Conservation (phyloP, 2,888 invertebrate species). For the Nomada flava region DNA sequence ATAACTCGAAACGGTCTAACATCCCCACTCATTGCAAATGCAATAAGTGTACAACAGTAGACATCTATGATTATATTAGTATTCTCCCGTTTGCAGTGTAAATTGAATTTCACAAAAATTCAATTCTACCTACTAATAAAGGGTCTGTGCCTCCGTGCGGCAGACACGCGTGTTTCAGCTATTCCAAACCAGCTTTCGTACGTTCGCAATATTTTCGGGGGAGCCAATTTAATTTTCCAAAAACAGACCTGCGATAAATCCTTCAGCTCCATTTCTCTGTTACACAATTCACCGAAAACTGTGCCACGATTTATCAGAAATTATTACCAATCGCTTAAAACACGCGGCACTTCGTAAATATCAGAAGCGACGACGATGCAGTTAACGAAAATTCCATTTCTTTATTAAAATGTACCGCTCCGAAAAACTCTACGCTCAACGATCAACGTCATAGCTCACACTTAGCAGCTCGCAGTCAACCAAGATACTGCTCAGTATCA, state of each 20-base stretch:
- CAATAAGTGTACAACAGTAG: too few relatives aligned
- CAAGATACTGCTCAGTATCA: constrained; percentile 48
- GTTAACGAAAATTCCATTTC: not conserved
- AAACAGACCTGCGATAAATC: not conserved
- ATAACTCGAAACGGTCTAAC: too few relatives aligned
- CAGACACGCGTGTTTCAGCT: too few relatives aligned
- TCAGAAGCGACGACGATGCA: too few relatives aligned
- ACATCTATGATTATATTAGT: too few relatives aligned
- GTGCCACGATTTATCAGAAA: not conserved
- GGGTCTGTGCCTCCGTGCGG: too few relatives aligned
- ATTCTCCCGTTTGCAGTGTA: too few relatives aligned
- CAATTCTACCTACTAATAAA: too few relatives aligned
- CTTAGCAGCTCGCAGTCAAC: constrained; percentile 10
- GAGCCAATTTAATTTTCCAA: not conserved
- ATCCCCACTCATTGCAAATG: too few relatives aligned
- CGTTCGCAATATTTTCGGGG: too few relatives aligned
- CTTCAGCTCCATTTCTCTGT: not conserved
- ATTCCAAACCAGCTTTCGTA: too few relatives aligned
- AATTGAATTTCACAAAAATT: too few relatives aligned
- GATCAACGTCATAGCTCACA: not conserved
- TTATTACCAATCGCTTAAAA: constrained; percentile 2
- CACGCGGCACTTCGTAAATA: not conserved
- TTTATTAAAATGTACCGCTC: not conserved
- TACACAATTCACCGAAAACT: not conserved
- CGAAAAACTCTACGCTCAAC: not conserved